phyloP scores from a whole-genome alignment of 2,797 vertebrate species.

The Triplophysa yarkandensis region DNA sequence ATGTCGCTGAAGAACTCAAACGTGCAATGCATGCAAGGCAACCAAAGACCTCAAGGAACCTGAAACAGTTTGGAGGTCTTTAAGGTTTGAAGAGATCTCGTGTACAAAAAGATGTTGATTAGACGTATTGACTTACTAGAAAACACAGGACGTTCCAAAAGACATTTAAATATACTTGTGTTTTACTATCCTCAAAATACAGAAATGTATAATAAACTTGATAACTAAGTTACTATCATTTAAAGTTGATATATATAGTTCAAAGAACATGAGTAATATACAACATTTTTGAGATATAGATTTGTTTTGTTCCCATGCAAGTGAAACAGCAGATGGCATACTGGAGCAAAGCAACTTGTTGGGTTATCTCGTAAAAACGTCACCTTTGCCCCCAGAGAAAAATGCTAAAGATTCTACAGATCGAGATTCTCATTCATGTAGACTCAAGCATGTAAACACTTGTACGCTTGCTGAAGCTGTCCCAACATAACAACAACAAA shows the following conservation, averaged over 20 bases:
- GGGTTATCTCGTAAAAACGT: neutral
- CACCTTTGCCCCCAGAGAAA: conserved; percentile 2
- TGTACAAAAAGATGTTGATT: neutral
- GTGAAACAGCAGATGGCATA: conserved; percentile 18
- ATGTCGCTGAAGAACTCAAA: conserved; percentile 16
- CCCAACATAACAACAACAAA: too few relatives aligned
- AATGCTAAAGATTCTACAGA: conserved; percentile 1
- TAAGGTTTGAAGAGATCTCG: neutral
- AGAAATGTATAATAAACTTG: too few relatives aligned
- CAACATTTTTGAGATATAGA: too few relatives aligned
- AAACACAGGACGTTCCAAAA: too few relatives aligned
- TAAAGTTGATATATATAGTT: too few relatives aligned
- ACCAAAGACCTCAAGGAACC: conserved; percentile 3
- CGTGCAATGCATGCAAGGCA: conserved; percentile 36
- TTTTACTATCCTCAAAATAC: too few relatives aligned
- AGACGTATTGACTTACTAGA: too few relatives aligned
- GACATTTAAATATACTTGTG: too few relatives aligned
- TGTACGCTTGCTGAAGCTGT: too few relatives aligned
- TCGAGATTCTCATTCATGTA: neutral
- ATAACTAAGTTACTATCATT: neutral
- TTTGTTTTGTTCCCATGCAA: neutral
- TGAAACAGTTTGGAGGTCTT: neutral
- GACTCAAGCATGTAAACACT: too few relatives aligned
- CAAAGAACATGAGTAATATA: too few relatives aligned
- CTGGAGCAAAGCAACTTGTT: neutral